Evolutionary conservation across 2,888 invertebrate genomes (phyloP).

Genomic region (Lordiphosa andalusiaca): DNA sequence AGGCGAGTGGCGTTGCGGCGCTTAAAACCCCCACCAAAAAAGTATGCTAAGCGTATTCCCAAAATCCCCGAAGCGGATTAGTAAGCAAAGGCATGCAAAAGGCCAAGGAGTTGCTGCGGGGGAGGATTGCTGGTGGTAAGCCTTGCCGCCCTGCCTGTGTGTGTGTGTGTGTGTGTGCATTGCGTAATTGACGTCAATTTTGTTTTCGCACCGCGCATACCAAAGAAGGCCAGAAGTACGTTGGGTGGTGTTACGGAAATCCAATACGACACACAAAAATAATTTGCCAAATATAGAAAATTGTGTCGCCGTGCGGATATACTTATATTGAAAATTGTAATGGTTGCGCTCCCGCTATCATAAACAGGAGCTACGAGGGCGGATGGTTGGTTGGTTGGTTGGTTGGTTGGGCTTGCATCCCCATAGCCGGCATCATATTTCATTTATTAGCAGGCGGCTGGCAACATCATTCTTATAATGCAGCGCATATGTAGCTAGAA

Average conservation of each 20-base stretch:
- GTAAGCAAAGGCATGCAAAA: slow-evolving; percentile 52
- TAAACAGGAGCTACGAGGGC: slow-evolving; percentile 68
- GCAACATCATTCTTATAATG: slow-evolving; percentile 74
- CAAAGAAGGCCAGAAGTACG: slow-evolving; percentile 35
- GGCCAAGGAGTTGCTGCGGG: slow-evolving; percentile 5
- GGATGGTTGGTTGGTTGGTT: no score
- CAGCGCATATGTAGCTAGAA: slow-evolving; percentile 75
- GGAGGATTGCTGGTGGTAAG: slow-evolving; percentile 43
- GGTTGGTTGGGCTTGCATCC: not conserved
- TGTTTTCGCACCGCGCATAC: slow-evolving; percentile 80
- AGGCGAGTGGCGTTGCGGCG: slow-evolving; percentile 37
- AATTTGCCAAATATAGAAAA: slow-evolving; percentile 75
- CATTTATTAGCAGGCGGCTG: slow-evolving; percentile 69
- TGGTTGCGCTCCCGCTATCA: slow-evolving; percentile 34
- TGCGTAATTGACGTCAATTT: slow-evolving; percentile 81
- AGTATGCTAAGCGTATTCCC: slow-evolving; percentile 78
- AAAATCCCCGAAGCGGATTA: slow-evolving; percentile 80
- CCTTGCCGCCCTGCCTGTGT: not conserved
- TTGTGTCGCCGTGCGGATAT: slow-evolving; percentile 59
- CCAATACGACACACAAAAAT: slow-evolving; percentile 70
- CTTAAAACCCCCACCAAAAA: slow-evolving; percentile 57
- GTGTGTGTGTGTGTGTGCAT: slow-evolving; percentile 59
- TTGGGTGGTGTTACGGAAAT: slow-evolving; percentile 42
- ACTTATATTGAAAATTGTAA: slow-evolving; percentile 35
- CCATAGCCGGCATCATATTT: slow-evolving; percentile 68